Conservation (phyloP, 2,113 vertebrate species). For the Pseudopipra pipra region DNA sequence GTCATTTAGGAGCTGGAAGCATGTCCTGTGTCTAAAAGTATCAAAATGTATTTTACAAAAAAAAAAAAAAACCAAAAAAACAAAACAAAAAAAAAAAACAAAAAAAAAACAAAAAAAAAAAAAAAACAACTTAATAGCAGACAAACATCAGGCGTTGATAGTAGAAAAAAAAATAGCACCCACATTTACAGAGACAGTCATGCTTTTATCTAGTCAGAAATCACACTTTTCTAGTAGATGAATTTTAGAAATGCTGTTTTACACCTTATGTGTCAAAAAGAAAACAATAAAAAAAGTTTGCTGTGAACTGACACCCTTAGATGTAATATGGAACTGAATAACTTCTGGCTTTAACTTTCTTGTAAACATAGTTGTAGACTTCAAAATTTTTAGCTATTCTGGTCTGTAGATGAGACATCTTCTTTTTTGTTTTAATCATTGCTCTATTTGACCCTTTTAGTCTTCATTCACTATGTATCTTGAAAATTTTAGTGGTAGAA, state of each 20-base stretch:
- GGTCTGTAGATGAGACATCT: neutral
- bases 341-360: neutral
- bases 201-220: neutral
- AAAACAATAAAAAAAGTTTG: neutral
- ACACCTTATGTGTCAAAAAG: neutral
- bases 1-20: conserved; percentile 26
- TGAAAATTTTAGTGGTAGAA: neutral
- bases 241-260: neutral
- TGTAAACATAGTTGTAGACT: neutral
- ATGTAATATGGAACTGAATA: neutral
- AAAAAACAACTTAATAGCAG: neutral
- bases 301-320: neutral
- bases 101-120: too few relatives aligned
- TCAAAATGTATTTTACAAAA: neutral
- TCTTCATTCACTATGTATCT: neutral
- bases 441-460: neutral
- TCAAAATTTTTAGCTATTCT: neutral
- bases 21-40: neutral
- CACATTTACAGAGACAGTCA: neutral
- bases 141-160: neutral
- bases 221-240: neutral
- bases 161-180: neutral
- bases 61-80: neutral
- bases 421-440: neutral
- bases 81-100: neutral